A percentile compares a stretch with the other conserved stretches of the same genome.
These are phyloP conservation scores for Oreochromis spilurus DNA, from an alignment of 2,113 vertebrate genomes.

Conservation along the genomic window DNA sequence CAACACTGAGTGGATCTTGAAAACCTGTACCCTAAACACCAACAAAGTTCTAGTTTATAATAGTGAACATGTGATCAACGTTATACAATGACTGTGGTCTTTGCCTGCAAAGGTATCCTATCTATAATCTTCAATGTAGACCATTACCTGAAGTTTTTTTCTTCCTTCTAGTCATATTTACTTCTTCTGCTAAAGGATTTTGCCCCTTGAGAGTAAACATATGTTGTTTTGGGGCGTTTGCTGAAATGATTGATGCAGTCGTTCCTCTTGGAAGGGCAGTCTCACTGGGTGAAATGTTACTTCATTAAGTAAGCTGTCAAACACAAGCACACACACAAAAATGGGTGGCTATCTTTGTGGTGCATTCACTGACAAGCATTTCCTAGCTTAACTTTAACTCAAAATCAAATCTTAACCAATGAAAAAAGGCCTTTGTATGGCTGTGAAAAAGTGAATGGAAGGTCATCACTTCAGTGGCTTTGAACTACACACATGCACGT, in stretches of 20 bases:
- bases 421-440: neutral
- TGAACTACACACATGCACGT: neutral
- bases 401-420: neutral
- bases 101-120: neutral
- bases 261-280: neutral
- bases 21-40: neutral
- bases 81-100: neutral
- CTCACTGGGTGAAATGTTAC: neutral
- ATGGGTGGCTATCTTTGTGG: neutral
- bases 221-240: neutral
- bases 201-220: neutral
- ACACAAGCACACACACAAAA: neutral
- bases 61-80: neutral
- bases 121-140: neutral
- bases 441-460: neutral
- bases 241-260: neutral
- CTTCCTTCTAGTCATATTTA: neutral
- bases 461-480: neutral
- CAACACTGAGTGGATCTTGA: neutral
- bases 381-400: neutral
- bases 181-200: neutral
- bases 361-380: neutral
- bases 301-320: neutral
- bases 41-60: neutral
- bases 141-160: neutral